Evolutionary conservation across 2,113 vertebrate species (phyloP), one percentile per base, ranked within the genome.

Genomic region (Acanthochromis polyacanthus): DNA sequence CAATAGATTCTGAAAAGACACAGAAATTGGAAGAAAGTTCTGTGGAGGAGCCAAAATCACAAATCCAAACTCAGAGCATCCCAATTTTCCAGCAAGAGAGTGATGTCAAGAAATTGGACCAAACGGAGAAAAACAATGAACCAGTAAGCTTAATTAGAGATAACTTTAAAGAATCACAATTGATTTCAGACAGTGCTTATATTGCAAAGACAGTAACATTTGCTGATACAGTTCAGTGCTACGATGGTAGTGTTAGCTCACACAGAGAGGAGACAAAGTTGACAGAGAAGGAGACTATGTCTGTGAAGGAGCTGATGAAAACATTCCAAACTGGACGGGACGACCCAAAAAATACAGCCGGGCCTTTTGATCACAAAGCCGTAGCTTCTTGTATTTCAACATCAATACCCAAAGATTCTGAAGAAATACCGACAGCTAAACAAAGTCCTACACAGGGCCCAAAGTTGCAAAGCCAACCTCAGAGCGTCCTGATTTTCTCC

Each of bases 271-370:
- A 91, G 22, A 91, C 96, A 0, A 95, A 96, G 75, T 55, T 59
- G 28, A 58, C 52, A 78, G 61, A 79, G 16, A 56, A 85, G 1
- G 95, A 98, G 84, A 96, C 95, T 0, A 93, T 96, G 95, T 97
- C 97, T 1, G 97, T 99, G 20, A 95, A 95, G 63, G 96, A 98
- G 25, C 75, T 97, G 84, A 97, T 97, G 96, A 97, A 95, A 94
- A 95, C 97, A 19, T 99, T 99, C 84, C 97, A 99, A 62, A 94
- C 95, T 14, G 96, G 95, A 1, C 94, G 97, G 60, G 97, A 97
- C 66, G 93, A 95, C 0, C 96, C 96, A 53, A 97, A 96, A 84
- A 94, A 91, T 64, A 92, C 95, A 88, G 88, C 93, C 0, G 96
- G 94, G 15, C 94, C 96, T 67, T 97, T 96, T 91, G 95, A 97